Conservation (phyloP, 2,113 vertebrate species). For the Corynorhinus townsendii region DNA sequence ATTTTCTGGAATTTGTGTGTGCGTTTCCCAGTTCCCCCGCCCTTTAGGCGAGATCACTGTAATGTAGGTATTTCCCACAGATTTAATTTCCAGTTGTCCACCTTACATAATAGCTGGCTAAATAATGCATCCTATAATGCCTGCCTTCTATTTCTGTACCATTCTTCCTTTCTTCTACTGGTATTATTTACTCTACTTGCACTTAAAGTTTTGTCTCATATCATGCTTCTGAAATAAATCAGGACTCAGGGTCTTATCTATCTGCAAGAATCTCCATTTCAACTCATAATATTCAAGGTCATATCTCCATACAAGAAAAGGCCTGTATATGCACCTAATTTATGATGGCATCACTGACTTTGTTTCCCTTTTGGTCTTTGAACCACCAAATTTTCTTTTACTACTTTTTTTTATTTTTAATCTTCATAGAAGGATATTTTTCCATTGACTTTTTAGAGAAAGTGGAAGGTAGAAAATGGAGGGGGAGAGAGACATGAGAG, state of each 20-base stretch:
- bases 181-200: background rate
- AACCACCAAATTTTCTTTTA: background rate
- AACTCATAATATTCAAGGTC: background rate
- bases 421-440: too few species aligned
- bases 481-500: too few species aligned
- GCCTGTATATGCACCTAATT: background rate
- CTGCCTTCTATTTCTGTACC: background rate
- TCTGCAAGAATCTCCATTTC: background rate
- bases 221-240: background rate
- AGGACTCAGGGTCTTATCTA: background rate
- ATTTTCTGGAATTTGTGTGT: background rate
- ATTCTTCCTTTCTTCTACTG: background rate
- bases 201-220: background rate
- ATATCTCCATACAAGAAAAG: background rate
- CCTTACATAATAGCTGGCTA: background rate
- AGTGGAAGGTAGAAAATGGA: too few species aligned
- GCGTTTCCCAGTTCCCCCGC: background rate
- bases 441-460: too few species aligned
- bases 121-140: background rate
- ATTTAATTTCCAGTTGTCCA: background rate
- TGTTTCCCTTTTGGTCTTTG: background rate
- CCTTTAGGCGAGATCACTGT: background rate
- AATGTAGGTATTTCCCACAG: background rate
- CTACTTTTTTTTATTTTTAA: too few species aligned
- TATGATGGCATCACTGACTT: background rate